Evolutionary conservation across 2,888 invertebrate genomes (phyloP), one percentile per base, ranked within the genome.

Genomic region (Campopleginae sp.): DNA sequence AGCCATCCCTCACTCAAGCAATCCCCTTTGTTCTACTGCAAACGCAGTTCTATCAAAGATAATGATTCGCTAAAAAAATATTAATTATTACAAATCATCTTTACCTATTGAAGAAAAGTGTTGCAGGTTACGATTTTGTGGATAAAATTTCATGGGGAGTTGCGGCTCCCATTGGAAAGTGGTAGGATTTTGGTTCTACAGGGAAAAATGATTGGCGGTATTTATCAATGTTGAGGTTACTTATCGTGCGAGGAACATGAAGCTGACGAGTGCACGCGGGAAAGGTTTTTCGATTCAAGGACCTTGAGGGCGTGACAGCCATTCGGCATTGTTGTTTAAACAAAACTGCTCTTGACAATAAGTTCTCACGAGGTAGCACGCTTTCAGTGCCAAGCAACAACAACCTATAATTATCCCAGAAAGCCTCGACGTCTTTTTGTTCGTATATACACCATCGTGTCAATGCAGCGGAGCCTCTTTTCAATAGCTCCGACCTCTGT

Each of bases 261-360:
- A 61, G 79, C 33, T 65, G 51, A 71, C 19, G 10, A 14, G 33
- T 4, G 46, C 17, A 42, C 12, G 27, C 38, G 38, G 46, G n/a
- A 19, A 68, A 63, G 23, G 44, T 38, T 42, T 54, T 80, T 79
- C 78, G 83, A 70, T 87, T 81, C 82, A 82, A 80, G 33, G 82
- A 65, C 51, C 77, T 65, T 58, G 54, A 86, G 63, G 86, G 76
- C 46, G 78, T 66, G 86, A 87, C 86, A 81, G 42, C 80, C 85
- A 87, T 87, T 87, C 82, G 83, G 78, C 76, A 86, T 86, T 86
- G 86, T 87, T 70, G 70, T 54, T 70, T 42, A 51, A 61, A 33
- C 31, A 68, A 74, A 72, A 65, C 80, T 23, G 77, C 33, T 66
- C 72, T 54, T 66, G 58, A 88, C 87, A 88, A 88, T 88, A 78